Conservation (phyloP, 1,140 invertebrate species). For the Prorops nasuta region DNA sequence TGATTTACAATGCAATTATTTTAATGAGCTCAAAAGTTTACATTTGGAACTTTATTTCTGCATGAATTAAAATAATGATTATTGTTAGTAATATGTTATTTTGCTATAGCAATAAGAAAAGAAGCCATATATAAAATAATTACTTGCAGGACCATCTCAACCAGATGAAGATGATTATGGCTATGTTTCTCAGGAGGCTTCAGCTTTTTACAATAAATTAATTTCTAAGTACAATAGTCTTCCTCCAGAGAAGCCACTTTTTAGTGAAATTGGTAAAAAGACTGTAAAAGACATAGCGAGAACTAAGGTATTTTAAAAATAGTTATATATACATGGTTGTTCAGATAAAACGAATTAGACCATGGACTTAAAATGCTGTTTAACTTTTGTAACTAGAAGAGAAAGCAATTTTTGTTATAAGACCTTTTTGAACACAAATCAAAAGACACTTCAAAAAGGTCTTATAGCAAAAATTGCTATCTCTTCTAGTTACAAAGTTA, state of each 20-base stretch:
- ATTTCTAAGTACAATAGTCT: constrained; percentile 78
- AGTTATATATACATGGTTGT: not conserved
- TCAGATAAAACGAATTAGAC: not conserved
- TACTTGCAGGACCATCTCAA: constrained; percentile 64
- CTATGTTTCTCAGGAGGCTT: constrained; percentile 79
- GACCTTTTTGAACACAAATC: no score
- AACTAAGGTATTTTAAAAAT: constrained; percentile 52
- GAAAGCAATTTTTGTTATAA: no score
- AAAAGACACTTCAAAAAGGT: no score
- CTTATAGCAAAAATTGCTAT: no score
- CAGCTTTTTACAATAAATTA: constrained; percentile 77
- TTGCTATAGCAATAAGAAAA: no score
- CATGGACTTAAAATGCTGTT: no score
- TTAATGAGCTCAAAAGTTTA: no score
- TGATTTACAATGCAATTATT: no score
- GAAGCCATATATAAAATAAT: not conserved
- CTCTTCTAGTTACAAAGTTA: no score
- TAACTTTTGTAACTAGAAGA: no score
- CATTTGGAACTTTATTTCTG: constrained; percentile 22
- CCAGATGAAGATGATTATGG: constrained; percentile 89
- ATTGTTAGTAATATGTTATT: no score
- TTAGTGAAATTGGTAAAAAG: constrained; percentile 44
- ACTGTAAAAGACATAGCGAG: constrained; percentile 53
- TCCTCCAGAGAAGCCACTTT: constrained; percentile 62
- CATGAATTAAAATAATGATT: constrained; percentile 3